phyloP scores from a whole-genome alignment of 2,888 invertebrate genomes.

The Julus scanicus region DNA sequence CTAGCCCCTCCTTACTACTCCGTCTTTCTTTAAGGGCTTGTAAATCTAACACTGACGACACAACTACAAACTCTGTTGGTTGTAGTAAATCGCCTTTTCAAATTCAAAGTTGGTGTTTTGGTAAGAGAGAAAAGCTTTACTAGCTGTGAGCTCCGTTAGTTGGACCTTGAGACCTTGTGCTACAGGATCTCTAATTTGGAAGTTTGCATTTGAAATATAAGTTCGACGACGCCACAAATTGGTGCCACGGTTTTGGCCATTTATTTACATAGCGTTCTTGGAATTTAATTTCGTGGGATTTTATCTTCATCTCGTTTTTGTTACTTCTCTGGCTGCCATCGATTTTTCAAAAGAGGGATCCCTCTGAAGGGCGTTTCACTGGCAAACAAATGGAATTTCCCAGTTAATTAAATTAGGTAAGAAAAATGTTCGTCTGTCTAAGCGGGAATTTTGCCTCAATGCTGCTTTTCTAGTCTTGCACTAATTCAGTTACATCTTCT shows the following conservation, averaged over 20 bases:
- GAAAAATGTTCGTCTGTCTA: constrained; percentile 27
- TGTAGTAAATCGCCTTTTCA: background rate
- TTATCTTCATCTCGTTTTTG: background rate
- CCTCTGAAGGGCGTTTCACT: background rate
- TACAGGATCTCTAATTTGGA: background rate
- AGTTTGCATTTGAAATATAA: background rate
- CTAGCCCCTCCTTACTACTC: background rate
- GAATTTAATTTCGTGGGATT: background rate
- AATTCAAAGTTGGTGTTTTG: background rate
- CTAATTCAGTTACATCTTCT: background rate
- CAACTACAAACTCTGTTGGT: background rate
- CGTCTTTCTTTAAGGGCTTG: constrained; percentile 16
- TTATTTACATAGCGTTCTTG: background rate
- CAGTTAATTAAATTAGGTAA: constrained; percentile 43
- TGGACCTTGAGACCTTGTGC: too few relatives aligned
- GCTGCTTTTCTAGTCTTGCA: background rate
- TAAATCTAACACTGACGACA: background rate
- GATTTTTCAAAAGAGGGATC: background rate
- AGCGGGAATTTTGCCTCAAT: background rate
- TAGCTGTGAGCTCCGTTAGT: too few relatives aligned
- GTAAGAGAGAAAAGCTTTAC: too few relatives aligned
- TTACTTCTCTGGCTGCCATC: background rate
- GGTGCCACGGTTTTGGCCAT: background rate
- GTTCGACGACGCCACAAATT: background rate
- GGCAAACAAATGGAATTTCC: constrained; percentile 23